Evolutionary conservation across 1,140 invertebrate species (phyloP).

Genomic region (Oscheius sp.): DNA sequence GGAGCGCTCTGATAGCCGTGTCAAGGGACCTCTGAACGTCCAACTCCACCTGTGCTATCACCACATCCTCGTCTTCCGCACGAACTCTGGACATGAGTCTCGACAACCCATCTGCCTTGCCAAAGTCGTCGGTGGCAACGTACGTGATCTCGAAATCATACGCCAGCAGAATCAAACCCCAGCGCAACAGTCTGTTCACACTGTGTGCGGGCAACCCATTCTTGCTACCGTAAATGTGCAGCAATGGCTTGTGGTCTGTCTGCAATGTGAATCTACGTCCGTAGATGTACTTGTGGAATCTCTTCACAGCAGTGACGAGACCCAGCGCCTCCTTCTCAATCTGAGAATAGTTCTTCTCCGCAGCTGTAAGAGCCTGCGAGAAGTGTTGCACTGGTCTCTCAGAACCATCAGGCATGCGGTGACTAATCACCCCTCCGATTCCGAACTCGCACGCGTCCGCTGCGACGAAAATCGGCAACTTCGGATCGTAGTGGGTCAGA

Average conservation of each 20-base stretch:
- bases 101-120: slow-evolving; percentile 52
- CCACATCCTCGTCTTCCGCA: slow-evolving; percentile 25
- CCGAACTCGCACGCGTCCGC: slow-evolving; percentile 65
- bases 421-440: slow-evolving; percentile 64
- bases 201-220: slow-evolving; percentile 54
- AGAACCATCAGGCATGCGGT: slow-evolving; percentile 56
- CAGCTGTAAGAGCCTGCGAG: no score
- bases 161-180: slow-evolving; percentile 56
- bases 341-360: slow-evolving; percentile 64
- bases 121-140: slow-evolving; percentile 43
- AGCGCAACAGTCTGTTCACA: slow-evolving; percentile 61
- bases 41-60: slow-evolving; percentile 22
- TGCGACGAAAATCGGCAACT: slow-evolving; percentile 61
- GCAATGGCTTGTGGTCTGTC: slow-evolving; percentile 65
- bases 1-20: no score
- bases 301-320: slow-evolving; percentile 62
- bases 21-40: no score
- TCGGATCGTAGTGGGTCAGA: slow-evolving; percentile 62
- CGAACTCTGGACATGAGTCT: slow-evolving; percentile 42
- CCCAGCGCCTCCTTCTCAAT: slow-evolving; percentile 65
- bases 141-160: slow-evolving; percentile 62
- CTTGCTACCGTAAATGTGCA: slow-evolving; percentile 59
- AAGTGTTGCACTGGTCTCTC: slow-evolving; percentile 64
- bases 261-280: slow-evolving; percentile 62
- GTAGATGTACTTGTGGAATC: slow-evolving; percentile 63